Evolutionary conservation across 2,888 invertebrate species (phyloP), one percentile per base, ranked within the genome.

Genomic region (Hoplodrina blanda): DNA sequence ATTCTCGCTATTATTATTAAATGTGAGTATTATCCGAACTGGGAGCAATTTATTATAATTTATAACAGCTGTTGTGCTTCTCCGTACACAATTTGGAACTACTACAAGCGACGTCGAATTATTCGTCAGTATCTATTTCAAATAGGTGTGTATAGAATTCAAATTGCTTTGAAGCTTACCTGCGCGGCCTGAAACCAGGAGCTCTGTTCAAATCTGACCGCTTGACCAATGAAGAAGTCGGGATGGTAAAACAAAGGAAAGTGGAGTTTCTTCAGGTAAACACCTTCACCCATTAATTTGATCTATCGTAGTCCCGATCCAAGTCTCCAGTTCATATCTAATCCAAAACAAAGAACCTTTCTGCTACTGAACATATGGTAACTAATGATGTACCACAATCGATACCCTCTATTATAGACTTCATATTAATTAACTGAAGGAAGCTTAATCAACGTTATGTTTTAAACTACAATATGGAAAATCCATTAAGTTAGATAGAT

Each of bases 41-140:
- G 54, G 61, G 49, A 60, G 7, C 19, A 8, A 60, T 59, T 10
- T 49, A 44, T 54, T 76, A 20, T 67, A 44, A 68, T 56, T 74
- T 75, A 20, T 11, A 41, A 50, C 50, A 57, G 10, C 76, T 20
- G 37, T 46, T 52, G 2, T 10, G 17, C 20, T 5, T 3, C 13
- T 73, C 7, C 0, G 19, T 73, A n/a, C 13, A 4, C 3, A 33
- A 17, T 25, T 53, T 25, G 4, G 33, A 30, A 49, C 4, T 64
- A 0, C 13, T 1, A 25, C 13, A 30, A 10, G 11, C n/a, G 1
- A 64, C 13, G 2, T 3, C 3, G 5, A 62, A 33, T 20, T 63
- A 10, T 50, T 19, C 19, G 20, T 56, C 37, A 3, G 17, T 44
- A 17, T 44, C 0, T 5, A 25, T 41, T 13, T 41, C 0, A 13